phyloP scores from a whole-genome alignment of 2,797 vertebrate genomes.

The Acanthurus leucopareius region DNA sequence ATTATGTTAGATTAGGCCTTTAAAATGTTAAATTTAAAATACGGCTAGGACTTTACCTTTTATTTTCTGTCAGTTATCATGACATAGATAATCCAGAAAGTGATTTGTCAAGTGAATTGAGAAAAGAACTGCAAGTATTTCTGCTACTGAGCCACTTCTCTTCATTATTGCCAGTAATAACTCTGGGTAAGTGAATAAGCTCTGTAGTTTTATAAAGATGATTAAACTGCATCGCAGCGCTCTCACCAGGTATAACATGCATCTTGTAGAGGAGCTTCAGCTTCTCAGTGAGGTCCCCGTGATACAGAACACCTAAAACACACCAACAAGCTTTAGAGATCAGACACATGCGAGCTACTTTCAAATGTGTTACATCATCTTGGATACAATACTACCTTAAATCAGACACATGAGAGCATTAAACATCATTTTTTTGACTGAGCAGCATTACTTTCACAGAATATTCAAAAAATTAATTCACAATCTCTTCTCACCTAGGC shows the following conservation, averaged over 20 bases:
- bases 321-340: constrained; percentile 1
- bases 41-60: not conserved
- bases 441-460: not conserved
- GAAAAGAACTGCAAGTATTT: constrained; percentile 1
- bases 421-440: not conserved
- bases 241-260: constrained; percentile 95
- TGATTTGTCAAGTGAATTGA: constrained; percentile 23
- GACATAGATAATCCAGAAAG: constrained; percentile 16
- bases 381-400: not conserved
- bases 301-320: constrained; percentile 91
- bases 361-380: not conserved
- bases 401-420: not conserved
- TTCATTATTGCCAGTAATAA: constrained; percentile 21
- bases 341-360: not conserved
- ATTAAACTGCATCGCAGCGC: not conserved
- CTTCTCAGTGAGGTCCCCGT: constrained; percentile 96
- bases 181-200: not conserved
- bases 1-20: not conserved
- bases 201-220: not conserved
- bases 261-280: constrained; percentile 96
- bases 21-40: constrained; percentile 6
- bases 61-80: not conserved
- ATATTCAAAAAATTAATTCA: not conserved
- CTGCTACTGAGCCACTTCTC: constrained; percentile 3
- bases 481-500: constrained; percentile 86